Conservation (phyloP, 2,888 invertebrate genomes). For the Heteromyza rotundicornis region DNA sequence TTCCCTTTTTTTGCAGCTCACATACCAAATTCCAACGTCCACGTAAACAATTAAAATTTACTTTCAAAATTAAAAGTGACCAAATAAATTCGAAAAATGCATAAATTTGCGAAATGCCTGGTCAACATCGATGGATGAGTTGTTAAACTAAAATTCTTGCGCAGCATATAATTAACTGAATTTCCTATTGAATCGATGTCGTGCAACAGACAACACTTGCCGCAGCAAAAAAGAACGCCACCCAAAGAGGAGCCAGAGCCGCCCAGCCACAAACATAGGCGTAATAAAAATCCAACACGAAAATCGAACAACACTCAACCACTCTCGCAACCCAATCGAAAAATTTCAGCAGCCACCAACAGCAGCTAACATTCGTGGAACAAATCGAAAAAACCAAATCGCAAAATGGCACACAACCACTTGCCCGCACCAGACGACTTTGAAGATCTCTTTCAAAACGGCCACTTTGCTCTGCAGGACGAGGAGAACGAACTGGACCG, state of each 20-base stretch:
- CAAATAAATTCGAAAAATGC: too few species aligned
- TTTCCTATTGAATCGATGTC: neutral
- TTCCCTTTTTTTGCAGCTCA: too few species aligned
- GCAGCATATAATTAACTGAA: neutral
- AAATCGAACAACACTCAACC: neutral
- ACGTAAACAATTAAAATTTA: too few species aligned
- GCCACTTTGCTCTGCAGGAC: constrained; percentile 39
- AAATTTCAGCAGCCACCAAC: neutral
- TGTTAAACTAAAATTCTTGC: neutral
- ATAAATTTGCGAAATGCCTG: neutral
- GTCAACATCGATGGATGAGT: neutral
- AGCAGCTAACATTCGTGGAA: neutral
- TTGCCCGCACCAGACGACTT: constrained; percentile 43
- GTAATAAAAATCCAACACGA: neutral
- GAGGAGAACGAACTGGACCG: constrained; percentile 31
- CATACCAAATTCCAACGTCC: too few species aligned
- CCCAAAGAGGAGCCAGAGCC: neutral
- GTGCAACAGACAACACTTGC: neutral
- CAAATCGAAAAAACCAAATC: neutral
- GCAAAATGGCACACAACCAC: neutral
- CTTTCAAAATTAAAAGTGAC: too few species aligned
- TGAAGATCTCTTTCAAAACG: constrained; percentile 52
- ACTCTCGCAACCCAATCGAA: neutral
- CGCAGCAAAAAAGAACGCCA: neutral
- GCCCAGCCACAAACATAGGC: neutral